These are phyloP conservation scores for Antheraea yamamai DNA, from an alignment of 2,888 invertebrate species.

Conservation along the genomic window DNA sequence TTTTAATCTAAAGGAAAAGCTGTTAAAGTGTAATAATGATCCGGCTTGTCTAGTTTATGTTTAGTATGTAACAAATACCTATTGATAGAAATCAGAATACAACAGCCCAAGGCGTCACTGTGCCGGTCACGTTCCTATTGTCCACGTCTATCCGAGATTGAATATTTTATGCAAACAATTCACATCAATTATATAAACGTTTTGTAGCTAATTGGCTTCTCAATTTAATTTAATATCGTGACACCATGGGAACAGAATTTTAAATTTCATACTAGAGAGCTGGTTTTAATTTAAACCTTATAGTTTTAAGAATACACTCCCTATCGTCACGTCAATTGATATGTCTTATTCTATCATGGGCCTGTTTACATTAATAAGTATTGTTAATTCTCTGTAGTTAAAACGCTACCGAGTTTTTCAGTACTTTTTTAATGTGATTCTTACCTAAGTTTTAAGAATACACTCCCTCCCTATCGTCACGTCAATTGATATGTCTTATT, in stretches of 20 bases:
- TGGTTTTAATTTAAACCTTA: too few relatives aligned
- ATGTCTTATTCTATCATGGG: background rate
- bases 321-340: background rate
- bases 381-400: background rate
- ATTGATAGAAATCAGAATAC: constrained; percentile 64
- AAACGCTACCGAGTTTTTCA: background rate
- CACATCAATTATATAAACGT: constrained; percentile 34
- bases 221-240: constrained; percentile 22
- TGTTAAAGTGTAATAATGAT: constrained; percentile 47
- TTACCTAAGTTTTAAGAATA: too few relatives aligned
- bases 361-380: background rate
- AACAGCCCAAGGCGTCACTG: constrained; percentile 24
- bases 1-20: background rate
- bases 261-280: background rate
- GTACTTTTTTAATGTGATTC: too few relatives aligned
- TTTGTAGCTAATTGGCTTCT: constrained; percentile 46
- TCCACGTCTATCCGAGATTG: constrained; percentile 62
- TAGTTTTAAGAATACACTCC: background rate
- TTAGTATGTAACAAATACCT: constrained; percentile 39
- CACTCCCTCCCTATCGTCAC: background rate
- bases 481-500: background rate
- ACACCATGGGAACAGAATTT: background rate
- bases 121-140: constrained; percentile 72
- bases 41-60: constrained; percentile 49
- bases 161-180: constrained; percentile 52